Percentiles rank a stretch among this genome's conserved stretches.
Conservation (phyloP, 2,797 vertebrate species). For the Sebastes nivosus region DNA sequence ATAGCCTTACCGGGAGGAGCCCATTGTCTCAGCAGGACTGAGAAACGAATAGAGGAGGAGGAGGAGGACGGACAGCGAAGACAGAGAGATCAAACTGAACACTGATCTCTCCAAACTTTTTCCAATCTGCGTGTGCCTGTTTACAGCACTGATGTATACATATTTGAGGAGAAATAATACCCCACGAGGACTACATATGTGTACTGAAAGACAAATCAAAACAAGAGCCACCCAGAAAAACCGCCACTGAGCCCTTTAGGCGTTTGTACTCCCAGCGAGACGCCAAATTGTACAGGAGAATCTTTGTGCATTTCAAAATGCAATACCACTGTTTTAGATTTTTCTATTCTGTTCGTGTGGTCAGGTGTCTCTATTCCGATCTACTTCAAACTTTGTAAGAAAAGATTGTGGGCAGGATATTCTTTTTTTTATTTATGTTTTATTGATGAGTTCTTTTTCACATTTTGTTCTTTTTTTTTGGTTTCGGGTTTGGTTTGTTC, state of each 20-base stretch:
- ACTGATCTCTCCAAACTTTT: constrained; percentile 69
- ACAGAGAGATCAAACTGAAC: constrained; percentile 15
- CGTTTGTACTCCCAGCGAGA: constrained; percentile 91
- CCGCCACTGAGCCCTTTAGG: constrained; percentile 96
- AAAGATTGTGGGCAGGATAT: constrained; percentile 89
- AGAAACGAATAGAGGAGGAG: constrained; percentile 83
- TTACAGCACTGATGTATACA: constrained; percentile 95
- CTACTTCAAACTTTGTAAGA: constrained; percentile 91
- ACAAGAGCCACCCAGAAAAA: constrained; percentile 41
- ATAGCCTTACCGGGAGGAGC: constrained; percentile 78
- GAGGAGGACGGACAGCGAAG: constrained; percentile 54
- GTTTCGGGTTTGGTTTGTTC: constrained; percentile 34
- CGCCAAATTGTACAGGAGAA: constrained; percentile 94
- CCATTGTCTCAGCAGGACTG: constrained; percentile 96
- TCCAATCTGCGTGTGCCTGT: constrained; percentile 96
- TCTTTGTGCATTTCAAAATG: constrained; percentile 95
- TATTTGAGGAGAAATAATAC: constrained; percentile 70
- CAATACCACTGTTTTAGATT: constrained; percentile 97
- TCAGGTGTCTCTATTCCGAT: constrained; percentile 88
- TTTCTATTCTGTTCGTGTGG: constrained; percentile 98
- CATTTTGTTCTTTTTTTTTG: neutral
- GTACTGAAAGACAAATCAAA: constrained; percentile 11
- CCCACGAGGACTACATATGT: constrained; percentile 24
- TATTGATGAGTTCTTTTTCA: neutral
- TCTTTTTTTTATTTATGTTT: constrained; percentile 66